Percentiles rank a stretch among this genome's conserved stretches.
phyloP scores from a whole-genome alignment of 2,113 vertebrate genomes.

The Anser cygnoides region DNA sequence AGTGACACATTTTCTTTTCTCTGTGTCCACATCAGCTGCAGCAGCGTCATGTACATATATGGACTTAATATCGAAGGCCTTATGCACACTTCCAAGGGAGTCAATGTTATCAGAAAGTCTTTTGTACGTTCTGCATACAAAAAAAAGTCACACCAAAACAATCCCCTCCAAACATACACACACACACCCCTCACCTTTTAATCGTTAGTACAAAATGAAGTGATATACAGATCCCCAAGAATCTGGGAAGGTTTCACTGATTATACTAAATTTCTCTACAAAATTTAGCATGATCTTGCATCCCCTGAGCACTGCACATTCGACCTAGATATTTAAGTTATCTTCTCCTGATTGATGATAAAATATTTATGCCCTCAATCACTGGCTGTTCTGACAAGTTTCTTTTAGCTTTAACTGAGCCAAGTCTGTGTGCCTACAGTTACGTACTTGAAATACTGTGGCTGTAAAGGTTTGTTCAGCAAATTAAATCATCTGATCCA shows the following conservation, averaged over 20 bases:
- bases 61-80: neutral
- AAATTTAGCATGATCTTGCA: neutral
- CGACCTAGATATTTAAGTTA: neutral
- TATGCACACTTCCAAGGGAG: neutral
- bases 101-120: neutral
- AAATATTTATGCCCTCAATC: neutral
- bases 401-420: neutral
- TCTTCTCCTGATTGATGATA: neutral
- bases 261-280: neutral
- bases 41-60: neutral
- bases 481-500: neutral
- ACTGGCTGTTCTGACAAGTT: neutral
- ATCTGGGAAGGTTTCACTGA: neutral
- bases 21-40: neutral
- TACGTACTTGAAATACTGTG: neutral
- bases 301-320: neutral
- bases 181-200: neutral
- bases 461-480: neutral
- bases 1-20: neutral
- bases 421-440: neutral
- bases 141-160: neutral
- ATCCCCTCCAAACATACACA: neutral
- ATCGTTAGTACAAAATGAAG: slow-evolving; percentile 10
- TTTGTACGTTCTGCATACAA: neutral
- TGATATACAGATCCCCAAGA: neutral